Evolutionary conservation across 2,113 vertebrate species (phyloP).

Genomic region (Taxidea taxus): DNA sequence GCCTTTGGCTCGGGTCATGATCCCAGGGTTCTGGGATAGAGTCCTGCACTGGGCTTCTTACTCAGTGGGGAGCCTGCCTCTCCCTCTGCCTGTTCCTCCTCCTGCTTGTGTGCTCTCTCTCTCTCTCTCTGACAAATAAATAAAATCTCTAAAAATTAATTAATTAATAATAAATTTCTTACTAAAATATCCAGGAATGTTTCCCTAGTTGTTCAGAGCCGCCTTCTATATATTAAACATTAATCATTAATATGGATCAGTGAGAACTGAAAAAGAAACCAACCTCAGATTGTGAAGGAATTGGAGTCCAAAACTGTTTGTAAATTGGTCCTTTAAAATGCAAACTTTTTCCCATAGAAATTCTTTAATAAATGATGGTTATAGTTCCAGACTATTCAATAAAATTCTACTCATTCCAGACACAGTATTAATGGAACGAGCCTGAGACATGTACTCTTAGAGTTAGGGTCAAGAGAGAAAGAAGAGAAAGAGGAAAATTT

Average conservation of each 20-base stretch:
- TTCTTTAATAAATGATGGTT: neutral
- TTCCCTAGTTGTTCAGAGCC: neutral
- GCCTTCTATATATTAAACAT: neutral
- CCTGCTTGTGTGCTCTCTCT: neutral
- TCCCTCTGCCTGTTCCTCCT: neutral
- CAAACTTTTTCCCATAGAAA: neutral
- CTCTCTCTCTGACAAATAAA: neutral
- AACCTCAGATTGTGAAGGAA: neutral
- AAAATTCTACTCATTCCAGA: neutral
- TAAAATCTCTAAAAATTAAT: neutral
- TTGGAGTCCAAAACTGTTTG: neutral
- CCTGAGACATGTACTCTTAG: neutral
- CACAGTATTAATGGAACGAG: neutral
- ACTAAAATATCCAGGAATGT: neutral
- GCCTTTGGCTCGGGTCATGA: neutral
- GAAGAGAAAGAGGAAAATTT: neutral
- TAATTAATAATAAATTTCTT: neutral
- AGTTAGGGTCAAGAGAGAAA: neutral
- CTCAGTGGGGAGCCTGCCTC: neutral
- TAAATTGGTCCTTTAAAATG: neutral
- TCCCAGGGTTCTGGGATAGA: neutral
- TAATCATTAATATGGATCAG: neutral
- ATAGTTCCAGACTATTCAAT: neutral
- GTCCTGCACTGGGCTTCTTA: neutral
- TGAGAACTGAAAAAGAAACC: neutral